phyloP scores from a whole-genome alignment of 2,888 invertebrate species.

The Endotricha flammealis region DNA sequence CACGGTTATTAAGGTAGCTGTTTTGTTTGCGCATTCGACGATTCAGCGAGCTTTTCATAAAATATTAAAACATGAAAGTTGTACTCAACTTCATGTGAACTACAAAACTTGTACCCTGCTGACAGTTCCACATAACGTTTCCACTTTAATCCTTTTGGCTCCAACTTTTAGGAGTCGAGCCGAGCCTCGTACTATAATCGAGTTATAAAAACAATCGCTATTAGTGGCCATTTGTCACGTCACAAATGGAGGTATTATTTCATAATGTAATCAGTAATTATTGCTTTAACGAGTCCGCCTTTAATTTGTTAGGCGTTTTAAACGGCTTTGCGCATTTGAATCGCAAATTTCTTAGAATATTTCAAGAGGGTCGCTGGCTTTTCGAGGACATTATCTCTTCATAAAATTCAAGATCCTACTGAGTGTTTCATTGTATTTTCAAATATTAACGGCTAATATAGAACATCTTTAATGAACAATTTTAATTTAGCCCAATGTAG shows the following conservation, averaged over 20 bases:
- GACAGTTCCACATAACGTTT: conserved; percentile 13
- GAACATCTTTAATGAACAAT: conserved; percentile 6
- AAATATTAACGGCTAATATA: conserved; percentile 57
- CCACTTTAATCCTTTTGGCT: conserved; percentile 16
- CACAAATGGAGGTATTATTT: conserved; percentile 40
- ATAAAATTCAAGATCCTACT: conserved; percentile 73
- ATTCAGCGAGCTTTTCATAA: conserved; percentile 57
- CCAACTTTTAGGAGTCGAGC: conserved; percentile 12
- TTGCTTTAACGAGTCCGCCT: conserved; percentile 74
- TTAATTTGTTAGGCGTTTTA: conserved; percentile 78
- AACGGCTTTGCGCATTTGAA: conserved; percentile 78
- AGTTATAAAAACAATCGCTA: conserved; percentile 4
- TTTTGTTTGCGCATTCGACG: conserved; percentile 66
- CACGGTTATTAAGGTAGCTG: conserved; percentile 63
- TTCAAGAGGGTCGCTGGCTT: conserved; percentile 72
- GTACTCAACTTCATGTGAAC: conserved; percentile 36
- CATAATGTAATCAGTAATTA: conserved; percentile 76
- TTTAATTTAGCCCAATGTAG: background rate
- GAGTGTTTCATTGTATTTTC: conserved; percentile 68
- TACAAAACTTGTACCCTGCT: conserved; percentile 31
- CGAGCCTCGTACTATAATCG: conserved; percentile 6
- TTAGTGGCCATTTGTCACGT: conserved; percentile 9
- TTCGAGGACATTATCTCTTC: conserved; percentile 75
- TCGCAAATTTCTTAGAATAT: conserved; percentile 78
- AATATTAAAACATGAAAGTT: conserved; percentile 64